A percentile compares a stretch with the other conserved stretches of the same genome.
These are phyloP conservation scores for Xenops minutus DNA, from an alignment of 2,797 vertebrate species.

Conservation along the genomic window DNA sequence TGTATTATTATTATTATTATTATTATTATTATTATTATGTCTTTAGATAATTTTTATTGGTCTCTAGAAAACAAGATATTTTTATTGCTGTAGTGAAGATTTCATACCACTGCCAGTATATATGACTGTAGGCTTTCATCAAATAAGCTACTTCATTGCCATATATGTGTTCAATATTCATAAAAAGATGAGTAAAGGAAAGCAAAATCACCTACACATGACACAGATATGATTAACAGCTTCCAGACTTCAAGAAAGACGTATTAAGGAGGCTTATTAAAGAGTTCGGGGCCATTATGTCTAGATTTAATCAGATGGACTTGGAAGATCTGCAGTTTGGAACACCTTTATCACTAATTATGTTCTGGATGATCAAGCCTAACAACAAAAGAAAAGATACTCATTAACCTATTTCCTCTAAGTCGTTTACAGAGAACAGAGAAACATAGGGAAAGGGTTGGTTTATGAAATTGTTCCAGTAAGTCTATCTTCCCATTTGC, in stretches of 20 bases:
- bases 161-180: not conserved
- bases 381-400: constrained; percentile 16
- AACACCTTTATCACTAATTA: constrained; percentile 20
- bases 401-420: not conserved
- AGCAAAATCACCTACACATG: not conserved
- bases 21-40: not conserved
- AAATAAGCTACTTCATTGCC: not conserved
- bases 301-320: not conserved
- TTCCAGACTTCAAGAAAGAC: not conserved
- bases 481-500: not conserved
- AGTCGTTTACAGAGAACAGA: not conserved
- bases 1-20: not conserved
- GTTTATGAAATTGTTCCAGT: not conserved
- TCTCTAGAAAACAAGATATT: not conserved
- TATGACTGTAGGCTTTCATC: not conserved
- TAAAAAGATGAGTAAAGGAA: not conserved
- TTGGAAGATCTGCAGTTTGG: not conserved
- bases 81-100: not conserved
- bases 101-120: not conserved
- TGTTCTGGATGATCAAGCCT: not conserved
- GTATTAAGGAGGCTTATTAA: not conserved
- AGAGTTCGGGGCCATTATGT: not conserved
- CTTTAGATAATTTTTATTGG: not conserved
- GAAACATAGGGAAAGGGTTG: not conserved
- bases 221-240: not conserved